Conservation (phyloP, 2,113 vertebrate genomes). For the Ornithorhynchus anatinus region DNA sequence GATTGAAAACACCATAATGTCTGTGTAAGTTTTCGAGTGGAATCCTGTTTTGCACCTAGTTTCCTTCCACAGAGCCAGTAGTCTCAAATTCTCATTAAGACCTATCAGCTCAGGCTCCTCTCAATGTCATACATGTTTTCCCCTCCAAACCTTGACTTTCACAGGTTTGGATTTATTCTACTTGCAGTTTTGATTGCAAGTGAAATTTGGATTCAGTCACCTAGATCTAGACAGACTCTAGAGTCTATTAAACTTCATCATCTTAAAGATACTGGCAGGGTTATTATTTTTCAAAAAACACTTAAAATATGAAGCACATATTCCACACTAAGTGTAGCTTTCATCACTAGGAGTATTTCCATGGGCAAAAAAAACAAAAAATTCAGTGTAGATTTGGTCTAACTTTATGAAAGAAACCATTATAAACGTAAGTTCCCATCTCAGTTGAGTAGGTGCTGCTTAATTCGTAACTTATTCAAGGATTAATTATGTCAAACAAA, state of each 20-base stretch:
- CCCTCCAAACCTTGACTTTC: slow-evolving; percentile 33
- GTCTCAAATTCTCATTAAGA: slow-evolving; percentile 44
- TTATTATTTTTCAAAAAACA: slow-evolving; percentile 48
- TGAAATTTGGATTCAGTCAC: slow-evolving; percentile 41
- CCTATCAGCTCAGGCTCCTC: slow-evolving; percentile 25
- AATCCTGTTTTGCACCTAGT: slow-evolving; percentile 51
- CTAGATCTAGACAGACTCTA: slow-evolving; percentile 60
- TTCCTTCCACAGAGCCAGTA: slow-evolving; percentile 13
- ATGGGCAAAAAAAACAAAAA: slow-evolving; percentile 58
- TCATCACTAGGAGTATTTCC: slow-evolving; percentile 63
- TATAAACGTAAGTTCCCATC: slow-evolving; percentile 44
- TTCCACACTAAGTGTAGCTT: slow-evolving; percentile 65
- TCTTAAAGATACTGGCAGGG: slow-evolving; percentile 64
- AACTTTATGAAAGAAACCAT: slow-evolving; percentile 55
- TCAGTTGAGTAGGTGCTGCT: slow-evolving; percentile 38
- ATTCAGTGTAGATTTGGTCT: slow-evolving; percentile 49
- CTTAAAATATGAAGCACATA: slow-evolving; percentile 60
- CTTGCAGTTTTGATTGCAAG: slow-evolving; percentile 15
- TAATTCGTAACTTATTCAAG: slow-evolving; percentile 58
- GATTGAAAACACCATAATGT: slow-evolving; percentile 7
- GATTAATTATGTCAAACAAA: slow-evolving; percentile 50
- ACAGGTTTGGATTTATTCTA: slow-evolving; percentile 38
- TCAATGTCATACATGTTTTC: slow-evolving; percentile 41
- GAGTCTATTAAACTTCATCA: slow-evolving; percentile 60
- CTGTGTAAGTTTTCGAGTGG: slow-evolving; percentile 17